A percentile compares a stretch with the other conserved stretches of the same genome.
Evolutionary conservation across 1,140 invertebrate genomes (phyloP).

Genomic region (Ceratosolen fusciceps): DNA sequence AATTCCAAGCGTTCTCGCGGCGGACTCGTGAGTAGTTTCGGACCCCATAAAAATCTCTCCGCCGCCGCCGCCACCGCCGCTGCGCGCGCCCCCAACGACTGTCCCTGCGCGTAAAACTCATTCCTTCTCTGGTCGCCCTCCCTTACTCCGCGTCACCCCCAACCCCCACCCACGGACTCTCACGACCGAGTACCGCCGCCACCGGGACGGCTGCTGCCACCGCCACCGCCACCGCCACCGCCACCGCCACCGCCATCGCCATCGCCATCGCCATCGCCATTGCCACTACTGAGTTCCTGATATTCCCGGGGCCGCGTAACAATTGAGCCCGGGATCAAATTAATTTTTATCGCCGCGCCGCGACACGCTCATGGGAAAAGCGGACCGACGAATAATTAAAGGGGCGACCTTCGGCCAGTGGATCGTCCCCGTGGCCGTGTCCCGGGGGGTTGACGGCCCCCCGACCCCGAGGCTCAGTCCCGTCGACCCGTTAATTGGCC

Average conservation of each 20-base stretch:
- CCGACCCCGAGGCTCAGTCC: too few relatives aligned
- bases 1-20: conserved; percentile 60
- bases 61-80: too few relatives aligned
- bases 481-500: conserved; percentile 39
- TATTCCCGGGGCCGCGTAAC: not conserved
- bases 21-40: conserved; percentile 51
- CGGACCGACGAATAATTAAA: conserved; percentile 20
- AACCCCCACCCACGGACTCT: too few relatives aligned
- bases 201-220: too few relatives aligned
- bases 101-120: conserved; percentile 46
- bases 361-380: conserved; percentile 4
- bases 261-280: not conserved
- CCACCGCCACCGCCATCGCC: not conserved
- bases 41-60: conserved; percentile 68
- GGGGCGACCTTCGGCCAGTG: conserved; percentile 19
- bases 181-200: too few relatives aligned
- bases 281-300: not conserved
- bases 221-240: too few relatives aligned
- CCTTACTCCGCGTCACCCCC: not conserved
- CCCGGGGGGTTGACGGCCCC: not conserved
- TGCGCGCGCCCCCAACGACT: conserved; percentile 46
- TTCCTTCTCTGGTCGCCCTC: not conserved
- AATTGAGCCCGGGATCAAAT: conserved; percentile 27
- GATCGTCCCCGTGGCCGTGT: not conserved
- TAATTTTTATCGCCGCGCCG: conserved; percentile 52